Percentiles rank a stretch among this genome's conserved stretches.
phyloP scores from a whole-genome alignment of 1,140 invertebrate genomes.

The Drosophila sucinea region DNA sequence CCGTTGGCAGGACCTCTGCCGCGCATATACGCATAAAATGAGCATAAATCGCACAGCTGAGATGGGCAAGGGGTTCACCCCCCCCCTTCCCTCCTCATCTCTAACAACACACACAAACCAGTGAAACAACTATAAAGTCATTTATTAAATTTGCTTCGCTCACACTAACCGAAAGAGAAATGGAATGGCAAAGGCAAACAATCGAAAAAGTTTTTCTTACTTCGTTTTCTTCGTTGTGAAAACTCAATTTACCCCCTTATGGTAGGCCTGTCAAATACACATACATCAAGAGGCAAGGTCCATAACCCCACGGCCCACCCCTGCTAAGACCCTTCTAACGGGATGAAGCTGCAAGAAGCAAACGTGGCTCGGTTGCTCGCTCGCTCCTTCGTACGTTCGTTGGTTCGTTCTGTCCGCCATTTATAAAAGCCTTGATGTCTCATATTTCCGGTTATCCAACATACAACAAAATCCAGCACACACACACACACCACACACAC shows the following conservation, averaged over 20 bases:
- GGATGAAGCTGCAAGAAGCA: slow-evolving; percentile 33
- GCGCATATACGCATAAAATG: slow-evolving; percentile 36
- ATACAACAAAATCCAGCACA: slow-evolving; percentile 38
- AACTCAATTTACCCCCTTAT: slow-evolving; percentile 77
- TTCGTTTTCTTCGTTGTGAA: slow-evolving; percentile 43
- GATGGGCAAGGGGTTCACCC: slow-evolving; percentile 31
- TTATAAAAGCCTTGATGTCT: slow-evolving; percentile 81
- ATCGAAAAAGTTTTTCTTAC: slow-evolving; percentile 50
- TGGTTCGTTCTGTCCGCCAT: slow-evolving; percentile 53
- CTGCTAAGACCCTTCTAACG: not conserved
- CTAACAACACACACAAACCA: slow-evolving; percentile 3
- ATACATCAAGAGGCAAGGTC: slow-evolving; percentile 55
- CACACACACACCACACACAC: slow-evolving; percentile 20
- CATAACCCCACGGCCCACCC: slow-evolving; percentile 8
- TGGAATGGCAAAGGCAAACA: slow-evolving; percentile 48
- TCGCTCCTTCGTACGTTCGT: no score
- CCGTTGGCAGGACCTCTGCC: slow-evolving; percentile 44
- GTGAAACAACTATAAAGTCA: slow-evolving; percentile 75
- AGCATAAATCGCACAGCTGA: slow-evolving; percentile 43
- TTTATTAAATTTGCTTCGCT: slow-evolving; percentile 73
- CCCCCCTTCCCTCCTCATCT: not conserved
- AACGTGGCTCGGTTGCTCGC: slow-evolving; percentile 32
- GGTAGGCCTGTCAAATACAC: slow-evolving; percentile 68
- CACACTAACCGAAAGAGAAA: slow-evolving; percentile 38
- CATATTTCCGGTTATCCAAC: slow-evolving; percentile 79